These are phyloP conservation scores for Sebastes variabilis DNA, from an alignment of 2,797 vertebrate genomes.

Conservation along the genomic window DNA sequence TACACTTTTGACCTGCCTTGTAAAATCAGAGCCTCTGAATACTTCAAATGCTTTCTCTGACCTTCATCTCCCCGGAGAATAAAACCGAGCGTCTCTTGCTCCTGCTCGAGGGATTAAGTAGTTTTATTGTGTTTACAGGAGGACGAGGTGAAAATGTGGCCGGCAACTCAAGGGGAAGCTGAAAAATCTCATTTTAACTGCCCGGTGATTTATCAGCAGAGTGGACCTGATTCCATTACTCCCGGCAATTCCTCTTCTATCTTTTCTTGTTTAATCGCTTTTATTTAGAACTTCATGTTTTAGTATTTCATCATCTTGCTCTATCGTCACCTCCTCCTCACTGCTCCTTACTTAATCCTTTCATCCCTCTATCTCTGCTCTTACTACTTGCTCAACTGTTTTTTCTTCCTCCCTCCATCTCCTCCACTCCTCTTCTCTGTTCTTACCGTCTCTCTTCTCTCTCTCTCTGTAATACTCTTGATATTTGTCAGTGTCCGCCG, in stretches of 20 bases:
- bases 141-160: conserved; percentile 37
- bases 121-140: conserved; percentile 57
- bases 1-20: conserved; percentile 24
- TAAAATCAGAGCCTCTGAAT: conserved; percentile 38
- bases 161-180: not conserved
- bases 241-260: not conserved
- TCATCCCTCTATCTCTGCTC: not conserved
- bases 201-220: conserved; percentile 21
- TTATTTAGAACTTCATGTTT: not conserved
- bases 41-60: conserved; percentile 41
- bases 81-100: not conserved
- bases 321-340: not conserved
- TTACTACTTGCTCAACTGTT: not conserved
- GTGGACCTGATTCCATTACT: not conserved
- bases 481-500: not conserved
- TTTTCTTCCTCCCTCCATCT: no score
- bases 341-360: not conserved
- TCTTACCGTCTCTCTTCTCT: no score
- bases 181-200: conserved; percentile 43
- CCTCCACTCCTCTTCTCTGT: not conserved
- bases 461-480: fast-evolving
- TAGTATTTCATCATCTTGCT: not conserved
- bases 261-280: not conserved
- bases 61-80: conserved; percentile 23
- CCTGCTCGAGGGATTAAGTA: conserved; percentile 20